Percentiles rank a stretch among this genome's conserved stretches.
These are phyloP conservation scores for Tetragnatha montana DNA, from an alignment of 2,888 invertebrate species.

Conservation along the genomic window DNA sequence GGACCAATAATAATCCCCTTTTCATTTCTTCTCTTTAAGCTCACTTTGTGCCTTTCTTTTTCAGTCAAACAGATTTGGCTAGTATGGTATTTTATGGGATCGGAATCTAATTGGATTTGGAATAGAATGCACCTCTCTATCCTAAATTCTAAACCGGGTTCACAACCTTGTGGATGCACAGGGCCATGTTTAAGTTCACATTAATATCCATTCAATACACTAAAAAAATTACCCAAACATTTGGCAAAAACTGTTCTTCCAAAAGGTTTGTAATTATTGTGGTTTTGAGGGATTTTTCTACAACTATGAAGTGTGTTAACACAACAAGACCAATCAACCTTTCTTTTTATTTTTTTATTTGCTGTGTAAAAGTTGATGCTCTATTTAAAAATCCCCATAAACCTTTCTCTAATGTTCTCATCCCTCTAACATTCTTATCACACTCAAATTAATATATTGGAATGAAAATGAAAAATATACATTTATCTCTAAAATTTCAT, in stretches of 20 bases:
- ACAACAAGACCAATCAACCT: too few species aligned
- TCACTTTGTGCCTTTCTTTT: conserved; percentile 61
- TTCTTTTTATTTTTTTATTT: not conserved
- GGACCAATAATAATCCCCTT: conserved; percentile 21
- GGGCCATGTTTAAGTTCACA: conserved; percentile 30
- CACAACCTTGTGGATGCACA: conserved; percentile 27
- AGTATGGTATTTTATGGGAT: conserved; percentile 20
- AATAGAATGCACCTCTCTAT: conserved; percentile 21
- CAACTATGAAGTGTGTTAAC: not conserved
- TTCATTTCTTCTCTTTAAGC: conserved; percentile 20
- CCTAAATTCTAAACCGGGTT: conserved; percentile 58
- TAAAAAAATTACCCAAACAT: conserved; percentile 15
- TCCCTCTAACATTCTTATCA: too few species aligned
- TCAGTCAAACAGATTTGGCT: conserved; percentile 49
- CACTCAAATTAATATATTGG: too few species aligned
- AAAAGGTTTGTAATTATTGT: conserved; percentile 40
- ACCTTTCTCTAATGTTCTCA: too few species aligned
- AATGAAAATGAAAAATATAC: too few species aligned
- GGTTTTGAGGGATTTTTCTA: not conserved
- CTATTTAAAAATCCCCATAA: not conserved
- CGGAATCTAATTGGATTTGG: not conserved
- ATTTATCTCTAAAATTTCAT: too few species aligned
- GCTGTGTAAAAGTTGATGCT: not conserved
- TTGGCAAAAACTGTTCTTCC: not conserved
- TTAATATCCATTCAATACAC: not conserved